These are phyloP conservation scores for Sericinus montela DNA, from an alignment of 2,888 invertebrate species.

Conservation along the genomic window DNA sequence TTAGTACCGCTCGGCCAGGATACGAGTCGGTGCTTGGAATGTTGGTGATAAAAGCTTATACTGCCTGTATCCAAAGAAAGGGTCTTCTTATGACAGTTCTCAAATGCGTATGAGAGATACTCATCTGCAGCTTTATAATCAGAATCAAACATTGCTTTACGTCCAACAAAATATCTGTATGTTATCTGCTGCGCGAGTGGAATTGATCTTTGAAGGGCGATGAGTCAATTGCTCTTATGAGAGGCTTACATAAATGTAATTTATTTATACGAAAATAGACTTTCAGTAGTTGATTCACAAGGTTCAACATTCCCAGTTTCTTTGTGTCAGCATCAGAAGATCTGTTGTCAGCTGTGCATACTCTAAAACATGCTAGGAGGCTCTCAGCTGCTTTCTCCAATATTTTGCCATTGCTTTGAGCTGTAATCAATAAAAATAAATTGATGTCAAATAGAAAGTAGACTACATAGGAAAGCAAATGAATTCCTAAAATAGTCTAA, in stretches of 20 bases:
- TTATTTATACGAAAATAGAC: constrained; percentile 95
- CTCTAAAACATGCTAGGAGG: constrained; percentile 94
- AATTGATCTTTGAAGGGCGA: constrained; percentile 94
- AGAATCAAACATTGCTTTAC: constrained; percentile 99
- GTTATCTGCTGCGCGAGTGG: constrained; percentile 95
- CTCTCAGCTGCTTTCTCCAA: constrained; percentile 96
- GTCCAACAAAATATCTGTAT: constrained; percentile 97
- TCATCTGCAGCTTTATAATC: constrained; percentile 96
- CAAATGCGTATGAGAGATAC: constrained; percentile 94
- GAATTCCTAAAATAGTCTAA: too few relatives aligned
- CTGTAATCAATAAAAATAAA: constrained; percentile 38
- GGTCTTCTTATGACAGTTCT: constrained; percentile 90
- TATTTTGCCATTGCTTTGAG: constrained; percentile 81
- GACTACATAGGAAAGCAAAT: too few relatives aligned
- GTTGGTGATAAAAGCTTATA: too few relatives aligned
- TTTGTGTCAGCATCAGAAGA: constrained; percentile 95
- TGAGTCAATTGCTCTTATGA: constrained; percentile 97
- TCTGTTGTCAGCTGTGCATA: constrained; percentile 96
- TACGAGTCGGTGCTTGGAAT: too few relatives aligned
- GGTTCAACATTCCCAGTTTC: constrained; percentile 95
- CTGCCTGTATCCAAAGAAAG: too few relatives aligned
- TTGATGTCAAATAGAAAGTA: too few relatives aligned
- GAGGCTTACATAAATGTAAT: constrained; percentile 93
- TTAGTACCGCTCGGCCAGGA: too few relatives aligned
- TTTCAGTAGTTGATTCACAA: constrained; percentile 98